A percentile compares a stretch with the other conserved stretches of the same genome.
phyloP scores from a whole-genome alignment of 2,888 invertebrate species.

The Callimorpha dominula region DNA sequence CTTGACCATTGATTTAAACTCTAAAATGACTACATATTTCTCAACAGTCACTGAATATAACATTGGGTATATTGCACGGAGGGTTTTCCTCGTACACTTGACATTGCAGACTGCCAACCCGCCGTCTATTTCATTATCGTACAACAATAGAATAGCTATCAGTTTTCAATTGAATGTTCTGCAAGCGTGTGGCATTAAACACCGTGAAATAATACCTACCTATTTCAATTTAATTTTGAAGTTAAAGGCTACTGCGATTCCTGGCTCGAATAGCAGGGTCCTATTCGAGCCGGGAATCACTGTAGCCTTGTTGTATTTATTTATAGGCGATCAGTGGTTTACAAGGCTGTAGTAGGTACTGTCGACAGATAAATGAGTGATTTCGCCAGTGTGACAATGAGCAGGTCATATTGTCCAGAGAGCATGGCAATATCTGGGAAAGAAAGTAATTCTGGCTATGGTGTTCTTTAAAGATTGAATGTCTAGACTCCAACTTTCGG shows the following conservation, averaged over 20 bases:
- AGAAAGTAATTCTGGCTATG: neutral
- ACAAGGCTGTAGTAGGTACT: neutral
- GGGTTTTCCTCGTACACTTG: constrained; percentile 76
- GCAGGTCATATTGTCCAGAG: neutral
- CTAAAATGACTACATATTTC: constrained; percentile 36
- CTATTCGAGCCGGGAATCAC: too few species aligned
- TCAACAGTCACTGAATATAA: constrained; percentile 37
- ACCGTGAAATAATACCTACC: too few species aligned
- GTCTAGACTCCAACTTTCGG: neutral
- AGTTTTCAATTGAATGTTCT: constrained; percentile 52
- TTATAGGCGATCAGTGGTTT: neutral
- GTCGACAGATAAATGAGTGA: neutral
- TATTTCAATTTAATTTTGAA: neutral
- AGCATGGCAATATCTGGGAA: neutral
- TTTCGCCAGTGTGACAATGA: neutral
- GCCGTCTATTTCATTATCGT: constrained; percentile 66
- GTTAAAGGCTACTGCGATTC: neutral
- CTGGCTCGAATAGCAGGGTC: neutral
- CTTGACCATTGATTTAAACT: neutral
- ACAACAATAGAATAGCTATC: constrained; percentile 45
- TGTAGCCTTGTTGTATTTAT: neutral
- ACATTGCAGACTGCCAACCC: constrained; percentile 64
- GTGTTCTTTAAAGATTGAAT: neutral
- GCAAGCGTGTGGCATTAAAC: constrained; percentile 23
- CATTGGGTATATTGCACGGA: constrained; percentile 32